Evolutionary conservation across 2,888 invertebrate genomes (phyloP).

Genomic region (Bruchidius siliquastri): DNA sequence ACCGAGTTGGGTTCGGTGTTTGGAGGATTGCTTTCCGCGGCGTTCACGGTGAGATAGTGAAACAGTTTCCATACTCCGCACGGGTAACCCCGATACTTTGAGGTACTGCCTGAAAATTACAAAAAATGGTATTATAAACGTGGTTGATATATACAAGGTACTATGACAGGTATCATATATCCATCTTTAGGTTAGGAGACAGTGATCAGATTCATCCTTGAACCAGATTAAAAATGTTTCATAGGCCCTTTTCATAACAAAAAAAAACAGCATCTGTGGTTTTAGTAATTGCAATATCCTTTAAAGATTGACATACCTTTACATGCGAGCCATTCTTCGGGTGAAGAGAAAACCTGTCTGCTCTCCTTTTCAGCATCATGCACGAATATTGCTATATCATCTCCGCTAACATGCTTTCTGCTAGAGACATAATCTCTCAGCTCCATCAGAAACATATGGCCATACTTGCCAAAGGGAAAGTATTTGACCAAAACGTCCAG

Average conservation of each 20-base stretch:
- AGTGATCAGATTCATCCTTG: too few relatives aligned
- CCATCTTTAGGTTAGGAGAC: too few relatives aligned
- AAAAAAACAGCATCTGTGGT: too few relatives aligned
- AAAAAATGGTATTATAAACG: too few relatives aligned
- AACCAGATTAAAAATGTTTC: too few relatives aligned
- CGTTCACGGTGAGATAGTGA: slow-evolving; percentile 83
- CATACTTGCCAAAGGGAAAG: slow-evolving; percentile 72
- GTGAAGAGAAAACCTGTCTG: slow-evolving; percentile 54
- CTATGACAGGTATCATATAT: too few relatives aligned
- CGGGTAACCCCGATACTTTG: slow-evolving; percentile 77
- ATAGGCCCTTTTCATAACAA: too few relatives aligned
- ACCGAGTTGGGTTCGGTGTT: slow-evolving; percentile 62
- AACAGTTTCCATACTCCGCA: slow-evolving; percentile 96
- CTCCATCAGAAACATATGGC: slow-evolving; percentile 62
- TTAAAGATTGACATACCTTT: slow-evolving; percentile 42
- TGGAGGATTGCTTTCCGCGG: slow-evolving; percentile 46
- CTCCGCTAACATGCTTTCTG: slow-evolving; percentile 55
- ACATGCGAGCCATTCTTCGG: slow-evolving; percentile 70
- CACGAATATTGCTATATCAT: slow-evolving; percentile 55
- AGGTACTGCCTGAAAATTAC: slow-evolving; percentile 57
- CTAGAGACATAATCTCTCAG: slow-evolving; percentile 53
- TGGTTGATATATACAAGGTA: too few relatives aligned
- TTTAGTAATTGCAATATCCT: too few relatives aligned
- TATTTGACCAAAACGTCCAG: slow-evolving; percentile 66
- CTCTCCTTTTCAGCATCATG: slow-evolving; percentile 49